Base-by-base conservation (phyloP, 2,888 invertebrate species). In the Pinctada fucata region DNA sequence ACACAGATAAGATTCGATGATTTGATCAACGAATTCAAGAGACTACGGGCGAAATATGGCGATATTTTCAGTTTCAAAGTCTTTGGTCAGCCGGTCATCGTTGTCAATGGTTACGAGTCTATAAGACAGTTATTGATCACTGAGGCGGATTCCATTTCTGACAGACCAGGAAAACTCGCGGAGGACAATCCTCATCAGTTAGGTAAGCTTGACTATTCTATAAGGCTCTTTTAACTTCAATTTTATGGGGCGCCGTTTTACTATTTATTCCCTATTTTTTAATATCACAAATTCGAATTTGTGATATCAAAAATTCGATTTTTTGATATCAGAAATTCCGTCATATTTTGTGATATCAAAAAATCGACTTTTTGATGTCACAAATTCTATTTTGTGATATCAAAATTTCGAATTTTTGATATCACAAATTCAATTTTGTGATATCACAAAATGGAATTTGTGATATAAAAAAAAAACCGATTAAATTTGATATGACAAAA, bases 91-190 rank as follows among this genome's bases (percentile, higher is more conserved):
- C 71, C 77, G 3, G 70, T 72, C 2, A 71, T 83, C 13, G 64
- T 75, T 51, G 51, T 81, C 8, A 81, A 79, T 48, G 81, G 79
- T 10, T 73, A 73, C 58, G 76, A 78, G 2, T 70, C 50, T 3
- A 74, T 83, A 16, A 71, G 75, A n/a, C 79, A 79, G 6, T 72
- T 76, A 8, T 72, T 83, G 13, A 52, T 83, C 8, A 79, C 81
- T 65, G 50, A 68, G 45, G 83, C 80, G 8, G 67, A 65, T n/a
- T 10, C 58, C 4, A 78, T 83, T 68, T 72, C 79, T 6, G 68
- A 58, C 45, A 52, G 83, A 47, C 79, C 81, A 13, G 65, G 45
- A 1, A 68, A 58, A 6, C 47, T 58, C 4, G 66, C 72, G n/a
- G 45, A 47, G 10, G 49, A 67, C 10, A 13, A 16, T 10, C 5